Evolutionary conservation across 2,888 invertebrate species (phyloP).

Genomic region (Bellardia bayeri): DNA sequence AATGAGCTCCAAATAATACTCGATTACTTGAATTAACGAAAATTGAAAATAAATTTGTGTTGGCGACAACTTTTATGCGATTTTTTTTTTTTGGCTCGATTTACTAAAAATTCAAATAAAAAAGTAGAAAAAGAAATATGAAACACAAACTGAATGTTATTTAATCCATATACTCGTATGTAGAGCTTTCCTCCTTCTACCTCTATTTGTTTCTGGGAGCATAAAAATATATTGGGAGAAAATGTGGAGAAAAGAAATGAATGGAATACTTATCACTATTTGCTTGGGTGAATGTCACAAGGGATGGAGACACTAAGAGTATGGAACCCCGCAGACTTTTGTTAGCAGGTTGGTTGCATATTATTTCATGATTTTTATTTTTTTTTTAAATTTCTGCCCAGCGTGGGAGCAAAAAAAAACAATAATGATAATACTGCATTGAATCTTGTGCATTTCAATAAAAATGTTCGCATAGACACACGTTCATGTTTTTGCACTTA

Average conservation of each 20-base stretch:
- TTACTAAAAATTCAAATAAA: conserved; percentile 46
- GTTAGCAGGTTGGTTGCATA: conserved; percentile 63
- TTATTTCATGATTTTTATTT: conserved; percentile 49
- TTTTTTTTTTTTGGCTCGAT: conserved; percentile 67
- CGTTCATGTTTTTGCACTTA: conserved; percentile 56
- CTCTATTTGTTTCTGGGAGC: neutral
- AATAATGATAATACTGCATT: conserved; percentile 63
- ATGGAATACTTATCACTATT: conserved; percentile 62
- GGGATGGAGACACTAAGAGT: conserved; percentile 13
- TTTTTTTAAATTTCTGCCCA: conserved; percentile 35
- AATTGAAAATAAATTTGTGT: conserved; percentile 73
- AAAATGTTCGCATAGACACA: conserved; percentile 53
- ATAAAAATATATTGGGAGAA: conserved; percentile 50
- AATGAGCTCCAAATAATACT: conserved; percentile 63
- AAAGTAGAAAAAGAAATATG: neutral
- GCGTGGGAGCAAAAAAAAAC: conserved; percentile 66
- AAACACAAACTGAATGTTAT: conserved; percentile 56
- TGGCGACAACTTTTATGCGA: conserved; percentile 72
- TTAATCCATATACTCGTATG: conserved; percentile 29
- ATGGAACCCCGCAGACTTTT: conserved; percentile 63
- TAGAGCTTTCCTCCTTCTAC: conserved; percentile 40
- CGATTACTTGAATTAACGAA: conserved; percentile 73
- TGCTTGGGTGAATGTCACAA: conserved; percentile 21
- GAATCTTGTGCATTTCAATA: conserved; percentile 64
- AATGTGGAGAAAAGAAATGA: conserved; percentile 29